Conservation (phyloP, 2,888 invertebrate species). For the Galerucella pusilla region DNA sequence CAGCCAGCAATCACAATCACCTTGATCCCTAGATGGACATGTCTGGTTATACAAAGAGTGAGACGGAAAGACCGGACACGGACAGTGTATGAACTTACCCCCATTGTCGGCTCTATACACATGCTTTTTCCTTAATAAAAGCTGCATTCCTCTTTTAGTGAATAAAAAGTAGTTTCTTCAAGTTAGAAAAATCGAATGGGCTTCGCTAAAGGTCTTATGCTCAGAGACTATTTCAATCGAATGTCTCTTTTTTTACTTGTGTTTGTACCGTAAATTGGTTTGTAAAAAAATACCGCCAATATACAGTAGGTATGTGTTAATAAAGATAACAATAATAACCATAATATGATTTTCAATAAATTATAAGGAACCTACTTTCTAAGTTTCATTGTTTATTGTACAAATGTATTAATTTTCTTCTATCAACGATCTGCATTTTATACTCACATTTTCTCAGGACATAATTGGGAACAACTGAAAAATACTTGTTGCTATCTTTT, state of each 20-base stretch:
- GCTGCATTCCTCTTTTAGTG: slow-evolving; percentile 61
- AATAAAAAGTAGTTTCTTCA: slow-evolving; percentile 64
- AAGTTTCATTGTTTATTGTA: no score
- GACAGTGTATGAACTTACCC: slow-evolving; percentile 60
- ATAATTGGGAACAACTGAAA: no score
- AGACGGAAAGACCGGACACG: slow-evolving; percentile 48
- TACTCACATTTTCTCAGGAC: no score
- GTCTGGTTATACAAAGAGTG: slow-evolving; percentile 54
- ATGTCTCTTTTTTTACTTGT: slow-evolving; percentile 24
- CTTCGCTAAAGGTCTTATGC: slow-evolving; percentile 33
- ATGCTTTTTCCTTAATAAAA: slow-evolving; percentile 62
- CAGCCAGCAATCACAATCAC: slow-evolving; percentile 56
- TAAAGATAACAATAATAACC: background rate
- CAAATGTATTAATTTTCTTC: no score
- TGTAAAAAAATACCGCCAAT: slow-evolving; percentile 4
- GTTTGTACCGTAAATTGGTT: slow-evolving; percentile 23
- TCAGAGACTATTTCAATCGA: slow-evolving; percentile 34
- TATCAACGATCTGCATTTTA: no score
- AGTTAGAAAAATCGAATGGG: slow-evolving; percentile 54
- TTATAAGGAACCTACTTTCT: no score
- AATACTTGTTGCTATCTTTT: no score
- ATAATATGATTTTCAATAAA: background rate
- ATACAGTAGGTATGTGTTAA: background rate
- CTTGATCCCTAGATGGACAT: slow-evolving; percentile 61
- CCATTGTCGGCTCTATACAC: slow-evolving; percentile 55